Evolutionary conservation across 2,888 invertebrate genomes (phyloP), one percentile per base, ranked within the genome.

Genomic region (Ennomos erosarius): DNA sequence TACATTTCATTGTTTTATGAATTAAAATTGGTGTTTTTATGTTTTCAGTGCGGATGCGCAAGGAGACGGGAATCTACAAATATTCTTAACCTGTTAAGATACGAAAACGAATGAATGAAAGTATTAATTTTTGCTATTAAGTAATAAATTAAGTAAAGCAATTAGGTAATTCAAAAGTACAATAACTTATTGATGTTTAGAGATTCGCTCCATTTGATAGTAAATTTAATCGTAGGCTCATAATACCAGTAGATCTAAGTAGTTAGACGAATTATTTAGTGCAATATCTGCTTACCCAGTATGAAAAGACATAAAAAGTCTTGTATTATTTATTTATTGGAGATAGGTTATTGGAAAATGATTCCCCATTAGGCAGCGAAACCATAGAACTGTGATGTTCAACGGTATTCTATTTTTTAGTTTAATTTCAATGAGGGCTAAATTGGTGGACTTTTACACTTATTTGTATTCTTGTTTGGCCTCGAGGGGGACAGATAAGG

Each of bases 21-120:
- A 58, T 40, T 40, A 49, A 38, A 44, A 58, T 48, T 40, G 38
- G 39, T 45, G 9, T 47, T 42, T 62, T 73, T 76, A 77, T 74
- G 71, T 69, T 90, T 85, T 59, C 90, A 92, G 92, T 92, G 92
- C 80, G 90, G 72, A 91, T 92, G 90, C 90, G 92, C 61, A 88
- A 85, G 76, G 92, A 91, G 79, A 91, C 90, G 45, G 92, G 91
- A 43, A 84, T 91, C 76, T 91, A 91, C 81, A 92, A 88, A 77
- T 92, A 90, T 80, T 91, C 92, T 60, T 92, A 87, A 73, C 38
- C 39, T 36, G 43, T 34, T 40, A 10, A 37, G 40, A 42, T 37
- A 43, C 38, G 38, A 12, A 12, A 39, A 37, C n/a, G 12, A 36
- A 62, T 51, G 60, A 56, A 63, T 59, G 59, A 70, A 75, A 75